Evolutionary conservation across 2,113 vertebrate species (phyloP).

Genomic region (Syrmaticus mikado): DNA sequence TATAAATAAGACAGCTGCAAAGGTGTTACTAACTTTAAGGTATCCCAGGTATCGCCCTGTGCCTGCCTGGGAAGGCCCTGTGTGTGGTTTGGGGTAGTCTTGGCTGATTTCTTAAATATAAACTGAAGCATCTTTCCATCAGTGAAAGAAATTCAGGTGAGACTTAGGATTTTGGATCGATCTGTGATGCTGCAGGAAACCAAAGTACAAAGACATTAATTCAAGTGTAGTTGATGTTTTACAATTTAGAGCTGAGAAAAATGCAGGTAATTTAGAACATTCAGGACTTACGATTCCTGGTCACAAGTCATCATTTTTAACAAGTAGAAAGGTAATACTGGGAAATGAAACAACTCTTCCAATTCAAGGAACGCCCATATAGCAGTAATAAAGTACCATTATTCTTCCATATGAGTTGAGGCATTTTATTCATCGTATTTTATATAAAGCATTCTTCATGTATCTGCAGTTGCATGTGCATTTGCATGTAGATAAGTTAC

Average conservation of each 20-base stretch:
- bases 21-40: background rate
- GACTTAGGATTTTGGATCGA: background rate
- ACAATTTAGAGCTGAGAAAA: background rate
- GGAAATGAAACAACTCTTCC: background rate
- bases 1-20: background rate
- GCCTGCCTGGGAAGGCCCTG: background rate
- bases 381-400: background rate
- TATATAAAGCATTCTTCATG: background rate
- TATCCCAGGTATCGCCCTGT: fast-evolving
- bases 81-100: background rate
- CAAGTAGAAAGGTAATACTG: background rate
- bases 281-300: background rate
- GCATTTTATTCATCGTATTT: background rate
- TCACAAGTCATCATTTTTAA: background rate
- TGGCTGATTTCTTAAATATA: background rate
- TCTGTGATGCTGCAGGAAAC: background rate
- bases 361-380: background rate
- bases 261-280: background rate
- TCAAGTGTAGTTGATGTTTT: background rate
- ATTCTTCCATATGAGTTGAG: background rate
- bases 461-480: background rate
- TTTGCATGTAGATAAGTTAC: background rate
- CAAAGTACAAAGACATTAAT: background rate
- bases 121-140: background rate
- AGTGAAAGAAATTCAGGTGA: background rate